Evolutionary conservation across 2,797 vertebrate genomes (phyloP).

Genomic region (Austrolebias charrua): DNA sequence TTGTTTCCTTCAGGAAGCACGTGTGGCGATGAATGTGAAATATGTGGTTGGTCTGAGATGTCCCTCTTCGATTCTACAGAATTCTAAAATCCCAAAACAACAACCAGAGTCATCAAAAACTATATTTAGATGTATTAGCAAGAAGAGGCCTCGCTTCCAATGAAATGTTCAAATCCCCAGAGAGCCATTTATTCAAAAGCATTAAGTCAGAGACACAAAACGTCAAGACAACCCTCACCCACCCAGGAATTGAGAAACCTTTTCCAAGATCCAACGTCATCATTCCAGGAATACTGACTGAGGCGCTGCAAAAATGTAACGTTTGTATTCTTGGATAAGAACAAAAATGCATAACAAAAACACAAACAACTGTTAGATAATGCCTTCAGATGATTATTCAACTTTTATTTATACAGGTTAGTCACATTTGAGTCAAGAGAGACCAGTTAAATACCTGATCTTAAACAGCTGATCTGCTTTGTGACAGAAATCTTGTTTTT

Average conservation of each 20-base stretch:
- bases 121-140: constrained; percentile 10
- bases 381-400: no score
- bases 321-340: not conserved
- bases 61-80: not conserved
- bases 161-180: not conserved
- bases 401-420: no score
- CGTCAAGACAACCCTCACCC: not conserved
- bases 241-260: not conserved
- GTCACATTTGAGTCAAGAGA: no score
- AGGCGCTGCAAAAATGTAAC: not conserved
- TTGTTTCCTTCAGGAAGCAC: not conserved
- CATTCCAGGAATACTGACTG: constrained; percentile 6
- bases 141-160: not conserved
- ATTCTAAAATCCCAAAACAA: not conserved
- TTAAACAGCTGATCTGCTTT: no score
- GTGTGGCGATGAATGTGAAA: not conserved
- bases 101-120: not conserved
- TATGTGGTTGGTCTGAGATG: not conserved
- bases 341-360: not conserved
- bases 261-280: constrained; percentile 10
- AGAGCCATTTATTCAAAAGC: not conserved
- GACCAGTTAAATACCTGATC: no score
- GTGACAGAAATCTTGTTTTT: no score
- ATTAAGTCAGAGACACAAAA: not conserved
- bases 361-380: not conserved